Evolutionary conservation across 1,140 invertebrate genomes (phyloP), one percentile per base, ranked within the genome.

Genomic region (Lysiphlebus fabarum): DNA sequence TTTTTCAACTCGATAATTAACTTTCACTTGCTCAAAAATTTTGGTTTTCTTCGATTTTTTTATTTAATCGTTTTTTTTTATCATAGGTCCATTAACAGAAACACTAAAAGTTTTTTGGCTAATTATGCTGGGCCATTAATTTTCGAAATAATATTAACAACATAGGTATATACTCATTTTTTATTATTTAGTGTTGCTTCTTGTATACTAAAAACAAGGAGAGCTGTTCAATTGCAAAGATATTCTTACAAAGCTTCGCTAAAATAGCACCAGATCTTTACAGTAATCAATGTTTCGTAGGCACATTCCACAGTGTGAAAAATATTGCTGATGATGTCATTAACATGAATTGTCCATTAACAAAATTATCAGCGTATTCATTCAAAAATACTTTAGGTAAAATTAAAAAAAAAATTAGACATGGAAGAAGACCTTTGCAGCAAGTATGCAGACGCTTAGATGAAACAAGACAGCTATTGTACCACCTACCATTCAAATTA

Each of bases 311-410:
- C 12, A 44, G 45, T 45, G 8, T 59, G 7, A 36, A 33, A 14
- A 36, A 59, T 38, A n/a, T 59, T 9, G 34, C 49, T 6, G 50
- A 59, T 47, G 58, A 59, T 40, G 58, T 53, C 1, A 6, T 11
- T 12, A 10, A 47, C 11, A 59, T 51, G 49, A 37, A n/a, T 5
- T 59, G 41, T 45, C 17, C 17, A 17, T 45, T 59, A 6, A 7
- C 33, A 4, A 12, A 17, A 7, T 26, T 53, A 5, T 36, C 40
- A 14, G 47, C 48, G 1, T 59, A 37, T 44, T 37, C 58, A 12
- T 59, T 59, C 12, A 36, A 59, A 40, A 59, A 59, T 40, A 36
- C 40, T 7, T 36, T 59, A n/a, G 50, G 49, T 8, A 59, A 44
- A 33, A 40, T 53, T 0, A 53, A 47, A 37, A 36, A 37, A 34